Base-by-base conservation (phyloP, 2,113 vertebrate species). In the Xiphorhynchus elegans region DNA sequence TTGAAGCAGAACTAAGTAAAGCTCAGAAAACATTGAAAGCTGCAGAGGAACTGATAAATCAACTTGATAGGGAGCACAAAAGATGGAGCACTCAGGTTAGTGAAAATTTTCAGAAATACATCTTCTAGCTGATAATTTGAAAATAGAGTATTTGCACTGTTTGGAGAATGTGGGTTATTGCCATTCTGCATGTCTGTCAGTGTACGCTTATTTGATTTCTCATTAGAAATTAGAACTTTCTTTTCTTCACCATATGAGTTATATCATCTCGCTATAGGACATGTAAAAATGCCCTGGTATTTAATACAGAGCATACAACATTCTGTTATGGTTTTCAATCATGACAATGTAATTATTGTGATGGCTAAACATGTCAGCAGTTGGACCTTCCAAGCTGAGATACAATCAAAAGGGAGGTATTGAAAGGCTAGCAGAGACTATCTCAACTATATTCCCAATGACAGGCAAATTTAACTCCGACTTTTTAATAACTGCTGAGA, bases 61-160 rank as follows among this genome's bases (percentile, higher is more conserved):
- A 99, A 58, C 98, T 99, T 0, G 98, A 99, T 6, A 98, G 99
- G 82, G 99, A 99, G 79, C 99, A 99, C 97, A 98, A 97, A 75
- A 98, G 99, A 55, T 99, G 99, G 99, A 99, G 97, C n/a, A 77
- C 98, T 33, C 99, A 99, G 99, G 99, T 99, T 47, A 82, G 97
- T 97, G 63, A 62, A 91, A 80, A n/a, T 50, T 58, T 95, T 74
- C 26, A 6, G 58, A 20, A 67, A 12, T 74, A 47, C 5, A 4
- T 67, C 2, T 78, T 75, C 21, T 1, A 44, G 31, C 9, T 85
- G n/a, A 62, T 62, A 58, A 40, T 68, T 26, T 50, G 42, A 84
- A 81, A 93, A 70, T 35, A 13, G 5, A 24, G 1, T 69, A 80
- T 68, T 75, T 80, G 17, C 17, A 24, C 5, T 82, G 6, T 58